Base-by-base conservation (phyloP, 1,140 invertebrate genomes). In the Diplogasteroides magnus region DNA sequence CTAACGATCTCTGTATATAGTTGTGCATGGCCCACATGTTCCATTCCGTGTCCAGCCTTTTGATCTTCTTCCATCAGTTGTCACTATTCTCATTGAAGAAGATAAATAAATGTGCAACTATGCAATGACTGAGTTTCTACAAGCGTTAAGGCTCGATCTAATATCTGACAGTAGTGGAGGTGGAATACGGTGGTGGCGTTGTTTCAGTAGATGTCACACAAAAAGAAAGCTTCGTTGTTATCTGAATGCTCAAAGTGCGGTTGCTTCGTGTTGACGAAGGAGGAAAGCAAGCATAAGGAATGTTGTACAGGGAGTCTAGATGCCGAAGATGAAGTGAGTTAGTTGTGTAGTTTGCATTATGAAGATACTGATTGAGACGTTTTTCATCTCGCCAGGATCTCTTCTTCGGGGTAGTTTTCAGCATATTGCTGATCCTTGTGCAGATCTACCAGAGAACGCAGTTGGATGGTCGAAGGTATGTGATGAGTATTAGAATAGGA, bases 201-300 rank as follows among this genome's bases (percentile, higher is more conserved):
- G 6, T 48, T 19, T 6, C 37, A 48, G 37, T 11, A 11, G 37
- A 11, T 19, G 6, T 48, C 37, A 19, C 37, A 48, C 37, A 48
- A 48, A 48, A 48, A 48, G 37, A 48, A 48, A 19, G 37, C 37
- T 6, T 11, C 37, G 6, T 6, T 19, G 6, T 11, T 48, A 6
- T 6, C 19, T 48, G 37, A 48, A 48, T 48, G 37, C 19, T 6
- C 6, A 48, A 26, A 13, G 25, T 48, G 63, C 63, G 31, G 57
- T 56, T 19, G 48, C 59, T 25, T 27, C 14, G 64, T 65, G 2
- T 63, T 71, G 14, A 61, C 28, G 14, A 71, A 71, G 60, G 69
- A 71, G 13, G 63, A 48, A n/a, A 14, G 11, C 2, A 27, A 32
- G 29, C 69, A 71, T 31, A 27, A 59, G 15, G 63, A 71, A 55